Conservation (phyloP, 2,113 vertebrate species). For the Chinchilla lanigera region DNA sequence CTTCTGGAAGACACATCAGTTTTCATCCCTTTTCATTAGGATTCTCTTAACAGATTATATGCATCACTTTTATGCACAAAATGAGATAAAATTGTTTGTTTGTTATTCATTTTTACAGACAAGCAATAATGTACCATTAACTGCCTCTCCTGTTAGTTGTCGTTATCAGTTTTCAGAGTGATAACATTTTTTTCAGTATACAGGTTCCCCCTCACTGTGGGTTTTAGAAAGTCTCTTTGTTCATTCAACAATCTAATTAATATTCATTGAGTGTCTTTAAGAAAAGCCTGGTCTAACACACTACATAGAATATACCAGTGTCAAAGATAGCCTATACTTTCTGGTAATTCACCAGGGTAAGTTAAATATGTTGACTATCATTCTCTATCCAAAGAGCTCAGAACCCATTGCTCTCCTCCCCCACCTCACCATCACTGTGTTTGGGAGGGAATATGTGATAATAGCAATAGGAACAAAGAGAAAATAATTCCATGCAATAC, state of each 20-base stretch:
- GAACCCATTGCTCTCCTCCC: background rate
- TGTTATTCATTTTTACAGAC: slow-evolving; percentile 54
- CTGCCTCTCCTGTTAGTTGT: slow-evolving; percentile 21
- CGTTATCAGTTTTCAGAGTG: slow-evolving; percentile 35
- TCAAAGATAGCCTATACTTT: background rate
- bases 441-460: background rate
- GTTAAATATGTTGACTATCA: background rate
- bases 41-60: background rate
- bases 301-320: slow-evolving; percentile 1
- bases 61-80: slow-evolving; percentile 26
- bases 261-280: slow-evolving; percentile 56
- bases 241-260: slow-evolving; percentile 62
- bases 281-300: background rate
- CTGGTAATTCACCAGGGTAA: background rate
- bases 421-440: background rate
- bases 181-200: slow-evolving; percentile 20
- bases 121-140: background rate
- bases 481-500: background rate
- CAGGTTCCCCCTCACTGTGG: slow-evolving; percentile 20
- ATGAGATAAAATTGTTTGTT: background rate
- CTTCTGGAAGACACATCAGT: slow-evolving; percentile 17
- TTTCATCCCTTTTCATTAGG: background rate
- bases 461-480: background rate
- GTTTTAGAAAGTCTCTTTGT: slow-evolving; percentile 46
- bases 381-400: background rate